Base-by-base conservation (phyloP, 2,113 vertebrate species). In the Grallaria varia region DNA sequence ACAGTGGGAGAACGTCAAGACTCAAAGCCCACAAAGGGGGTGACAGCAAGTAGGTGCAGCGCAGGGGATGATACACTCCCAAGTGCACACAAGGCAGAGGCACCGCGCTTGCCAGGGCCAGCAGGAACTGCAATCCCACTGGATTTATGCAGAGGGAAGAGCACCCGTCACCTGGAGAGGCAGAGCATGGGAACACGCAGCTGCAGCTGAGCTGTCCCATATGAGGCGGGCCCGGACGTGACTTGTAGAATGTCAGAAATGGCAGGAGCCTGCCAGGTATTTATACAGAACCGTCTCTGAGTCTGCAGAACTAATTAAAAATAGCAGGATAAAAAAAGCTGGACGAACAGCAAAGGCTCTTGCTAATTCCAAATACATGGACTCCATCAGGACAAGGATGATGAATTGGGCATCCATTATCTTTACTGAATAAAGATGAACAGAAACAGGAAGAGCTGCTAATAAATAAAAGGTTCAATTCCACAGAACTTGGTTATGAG, bases 391-490 rank as follows among this genome's bases (percentile, higher is more conserved):
- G 77, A 81, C 5, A 18, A 69, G 68, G 64, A 68, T 82, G 95
- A 86, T 88, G 82, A 50, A 92, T 75, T 87, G 88, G 85, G 92
- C 77, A 77, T 63, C 93, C 72, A 64, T 82, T 93, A 96, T 90
- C 89, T 94, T 81, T 66, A 74, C 72, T 2, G 35, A 75, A 60
- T 35, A 62, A 81, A 76, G 93, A 89, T 6, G 45, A 96, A 71
- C 60, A 90, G 94, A 85, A 95, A 94, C 90, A 91, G 89, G 86
- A 94, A 97, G 93, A 94, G 92, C 87, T 85, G 87, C 95, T 97
- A 91, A 82, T 92, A 96, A 95, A 96, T 94, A 95, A 95, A 95
- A 96, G 95, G 73, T 87, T 95, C 86, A 87, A 69, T 16, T 63
- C 77, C 56, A 85, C 85, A 90, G 64, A 83, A 94, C 91, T 95